Percentiles rank a stretch among this genome's conserved stretches.
phyloP scores from a whole-genome alignment of 1,140 invertebrate genomes.

The Zaprionus davidi region DNA sequence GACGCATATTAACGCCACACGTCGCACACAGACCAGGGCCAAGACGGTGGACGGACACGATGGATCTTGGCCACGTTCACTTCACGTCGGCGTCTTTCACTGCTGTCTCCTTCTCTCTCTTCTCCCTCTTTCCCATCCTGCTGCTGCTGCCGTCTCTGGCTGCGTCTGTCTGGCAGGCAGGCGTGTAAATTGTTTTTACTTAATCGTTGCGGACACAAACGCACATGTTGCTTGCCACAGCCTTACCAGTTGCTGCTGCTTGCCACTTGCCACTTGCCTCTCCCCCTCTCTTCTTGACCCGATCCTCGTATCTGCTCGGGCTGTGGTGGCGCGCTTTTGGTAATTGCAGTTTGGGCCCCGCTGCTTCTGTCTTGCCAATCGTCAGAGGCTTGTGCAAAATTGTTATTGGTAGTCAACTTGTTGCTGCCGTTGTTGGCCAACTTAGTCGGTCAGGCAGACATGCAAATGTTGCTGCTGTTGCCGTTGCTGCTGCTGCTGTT shows the following conservation, averaged over 20 bases:
- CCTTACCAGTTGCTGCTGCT: slow-evolving; percentile 21
- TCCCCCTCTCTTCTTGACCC: slow-evolving; percentile 19
- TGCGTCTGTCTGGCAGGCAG: slow-evolving; percentile 63
- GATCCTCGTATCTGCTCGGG: slow-evolving; percentile 64
- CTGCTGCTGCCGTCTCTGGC: slow-evolving; percentile 3
- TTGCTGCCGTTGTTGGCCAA: slow-evolving; percentile 58
- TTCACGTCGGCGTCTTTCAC: slow-evolving; percentile 5
- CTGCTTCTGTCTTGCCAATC: slow-evolving; percentile 68
- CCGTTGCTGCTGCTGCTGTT: slow-evolving; percentile 8
- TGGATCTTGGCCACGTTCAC: slow-evolving; percentile 34
- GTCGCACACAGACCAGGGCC: slow-evolving; percentile 38
- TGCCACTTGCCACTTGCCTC: slow-evolving; percentile 24
- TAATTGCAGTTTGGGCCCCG: slow-evolving; percentile 63
- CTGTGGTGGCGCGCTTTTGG: slow-evolving; percentile 66
- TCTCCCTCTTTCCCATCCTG: not conserved
- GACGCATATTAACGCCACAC: slow-evolving; percentile 78
- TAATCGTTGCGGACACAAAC: slow-evolving; percentile 82
- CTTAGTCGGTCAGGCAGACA: slow-evolving; percentile 75
- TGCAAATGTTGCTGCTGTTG: slow-evolving; percentile 62
- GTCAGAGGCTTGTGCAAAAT: slow-evolving; percentile 54
- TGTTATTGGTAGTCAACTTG: slow-evolving; percentile 63
- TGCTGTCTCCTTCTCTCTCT: not conserved
- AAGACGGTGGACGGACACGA: slow-evolving; percentile 15
- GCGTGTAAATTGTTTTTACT: slow-evolving; percentile 84
- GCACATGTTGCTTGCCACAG: slow-evolving; percentile 70